Conservation (phyloP, 1,140 invertebrate genomes). For the Papilio polyxenes region DNA sequence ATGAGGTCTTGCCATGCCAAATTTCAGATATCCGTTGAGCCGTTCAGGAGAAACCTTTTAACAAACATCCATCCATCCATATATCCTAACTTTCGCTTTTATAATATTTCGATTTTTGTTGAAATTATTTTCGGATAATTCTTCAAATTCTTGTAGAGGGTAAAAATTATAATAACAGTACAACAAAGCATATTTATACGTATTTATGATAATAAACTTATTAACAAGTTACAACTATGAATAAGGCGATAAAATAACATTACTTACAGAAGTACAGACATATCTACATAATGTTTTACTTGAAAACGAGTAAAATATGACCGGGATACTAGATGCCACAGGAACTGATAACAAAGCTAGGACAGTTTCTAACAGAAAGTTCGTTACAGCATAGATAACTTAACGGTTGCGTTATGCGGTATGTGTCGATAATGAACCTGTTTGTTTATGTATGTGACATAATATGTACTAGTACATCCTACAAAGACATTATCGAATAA, state of each 20-base stretch:
- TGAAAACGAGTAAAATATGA: slow-evolving; percentile 33
- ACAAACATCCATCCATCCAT: too few species aligned
- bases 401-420: not conserved
- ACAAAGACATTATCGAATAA: too few species aligned
- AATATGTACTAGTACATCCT: not conserved
- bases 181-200: not conserved
- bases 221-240: not conserved
- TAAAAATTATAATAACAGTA: not conserved
- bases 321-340: not conserved
- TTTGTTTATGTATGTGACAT: not conserved
- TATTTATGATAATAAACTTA: not conserved
- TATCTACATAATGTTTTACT: slow-evolving; percentile 31
- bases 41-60: too few species aligned
- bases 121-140: not conserved
- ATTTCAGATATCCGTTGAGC: too few species aligned
- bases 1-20: too few species aligned
- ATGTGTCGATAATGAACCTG: not conserved
- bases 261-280: slow-evolving; percentile 9
- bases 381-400: slow-evolving; percentile 23
- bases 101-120: not conserved
- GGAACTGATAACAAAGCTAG: slow-evolving; percentile 41
- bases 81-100: too few species aligned
- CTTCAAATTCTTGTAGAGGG: not conserved
- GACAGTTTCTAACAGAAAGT: slow-evolving; percentile 36
- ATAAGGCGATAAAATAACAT: not conserved